These are phyloP conservation scores for Scaptomyza hsui DNA, from an alignment of 1,140 invertebrate genomes.

Conservation along the genomic window DNA sequence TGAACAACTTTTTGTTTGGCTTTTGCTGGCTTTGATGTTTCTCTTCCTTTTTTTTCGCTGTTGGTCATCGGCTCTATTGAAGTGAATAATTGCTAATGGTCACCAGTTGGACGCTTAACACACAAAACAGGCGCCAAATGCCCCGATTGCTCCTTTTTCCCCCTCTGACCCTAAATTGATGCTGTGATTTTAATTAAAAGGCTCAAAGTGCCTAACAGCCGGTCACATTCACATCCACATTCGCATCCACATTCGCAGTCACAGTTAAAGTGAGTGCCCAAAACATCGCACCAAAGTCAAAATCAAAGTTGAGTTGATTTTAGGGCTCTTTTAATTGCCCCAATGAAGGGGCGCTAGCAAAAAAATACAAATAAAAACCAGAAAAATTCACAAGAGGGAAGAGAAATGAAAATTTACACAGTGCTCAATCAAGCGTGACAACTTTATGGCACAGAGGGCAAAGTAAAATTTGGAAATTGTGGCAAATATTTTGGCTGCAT, in stretches of 20 bases:
- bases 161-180: constrained; percentile 62
- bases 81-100: constrained; percentile 79
- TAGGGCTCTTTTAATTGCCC: constrained; percentile 69
- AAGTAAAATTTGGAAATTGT: constrained; percentile 42
- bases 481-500: constrained; percentile 69
- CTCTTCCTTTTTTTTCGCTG: constrained; percentile 48
- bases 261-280: constrained; percentile 50
- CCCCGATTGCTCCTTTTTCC: constrained; percentile 8
- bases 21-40: constrained; percentile 23
- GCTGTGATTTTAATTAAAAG: constrained; percentile 80
- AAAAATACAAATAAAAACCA: constrained; percentile 27
- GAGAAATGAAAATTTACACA: constrained; percentile 59
- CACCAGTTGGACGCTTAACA: constrained; percentile 31
- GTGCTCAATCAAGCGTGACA: constrained; percentile 71
- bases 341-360: constrained; percentile 12
- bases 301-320: constrained; percentile 78
- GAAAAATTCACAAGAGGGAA: constrained; percentile 21
- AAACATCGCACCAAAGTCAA: constrained; percentile 45
- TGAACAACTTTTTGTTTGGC: not conserved
- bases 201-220: constrained; percentile 17
- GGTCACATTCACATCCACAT: constrained; percentile 3
- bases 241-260: not conserved
- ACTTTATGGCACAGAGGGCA: constrained; percentile 44
- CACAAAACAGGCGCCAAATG: constrained; percentile 35
- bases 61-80: constrained; percentile 45